Evolutionary conservation across 2,888 invertebrate genomes (phyloP).

Genomic region (Campoletis raptor): DNA sequence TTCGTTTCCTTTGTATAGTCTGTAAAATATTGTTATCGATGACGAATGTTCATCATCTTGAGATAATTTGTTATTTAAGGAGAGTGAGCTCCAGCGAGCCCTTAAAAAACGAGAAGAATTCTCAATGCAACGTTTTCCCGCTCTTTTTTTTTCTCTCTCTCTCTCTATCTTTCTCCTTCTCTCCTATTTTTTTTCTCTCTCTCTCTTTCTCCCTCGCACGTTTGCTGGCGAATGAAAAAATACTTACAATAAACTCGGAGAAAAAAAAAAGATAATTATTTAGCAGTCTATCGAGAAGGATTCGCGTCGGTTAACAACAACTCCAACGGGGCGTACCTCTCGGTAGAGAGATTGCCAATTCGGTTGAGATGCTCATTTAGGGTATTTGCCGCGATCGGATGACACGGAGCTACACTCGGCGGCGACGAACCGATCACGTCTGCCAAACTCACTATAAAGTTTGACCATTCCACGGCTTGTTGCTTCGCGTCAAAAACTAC

Average conservation of each 20-base stretch:
- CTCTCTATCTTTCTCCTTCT: constrained; percentile 47
- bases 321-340: constrained; percentile 79
- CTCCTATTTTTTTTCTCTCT: constrained; percentile 42
- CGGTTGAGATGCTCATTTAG: constrained; percentile 80
- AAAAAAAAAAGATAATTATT: constrained; percentile 53
- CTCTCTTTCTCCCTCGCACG: constrained; percentile 39
- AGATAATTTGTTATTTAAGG: constrained; percentile 45
- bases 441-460: constrained; percentile 77
- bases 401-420: constrained; percentile 80
- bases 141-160: constrained; percentile 57
- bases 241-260: constrained; percentile 65
- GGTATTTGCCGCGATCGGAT: constrained; percentile 78
- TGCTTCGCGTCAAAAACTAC: constrained; percentile 81
- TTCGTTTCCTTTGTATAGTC: constrained; percentile 66
- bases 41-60: constrained; percentile 43
- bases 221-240: constrained; percentile 51
- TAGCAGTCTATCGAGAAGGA: constrained; percentile 81
- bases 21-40: constrained; percentile 72
- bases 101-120: constrained; percentile 71
- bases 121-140: constrained; percentile 38
- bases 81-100: constrained; percentile 54
- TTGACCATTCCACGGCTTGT: constrained; percentile 79
- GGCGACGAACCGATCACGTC: constrained; percentile 76
- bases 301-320: constrained; percentile 81
- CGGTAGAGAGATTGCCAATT: constrained; percentile 77